Evolutionary conservation across 2,797 vertebrate species (phyloP), one percentile per base, ranked within the genome.

Genomic region (Echeneis naucrates): DNA sequence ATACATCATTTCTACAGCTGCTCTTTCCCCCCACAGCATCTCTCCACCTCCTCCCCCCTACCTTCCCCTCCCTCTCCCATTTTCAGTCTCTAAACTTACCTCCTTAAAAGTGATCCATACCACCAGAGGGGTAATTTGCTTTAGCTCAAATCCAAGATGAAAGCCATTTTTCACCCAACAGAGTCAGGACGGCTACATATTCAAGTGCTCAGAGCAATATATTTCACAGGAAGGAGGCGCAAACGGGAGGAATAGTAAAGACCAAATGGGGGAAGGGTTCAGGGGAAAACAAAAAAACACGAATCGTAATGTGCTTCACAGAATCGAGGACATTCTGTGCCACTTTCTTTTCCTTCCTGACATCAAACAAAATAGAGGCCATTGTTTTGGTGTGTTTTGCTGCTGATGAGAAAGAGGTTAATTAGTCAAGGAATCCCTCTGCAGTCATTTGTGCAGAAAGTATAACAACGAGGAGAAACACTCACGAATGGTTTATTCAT

Each of bases 101-200:
- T 85, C 75, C 72, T 86, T 88, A 78, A 87, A 85, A 80, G 72
- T 80, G 83, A 89, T 90, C 83, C 75, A 85, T 77, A 86, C 80
- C 83, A 85, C 83, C 77, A 77, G 68, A 82, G 80, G 84, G 84
- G 80, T 88, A 90, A 89, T 92, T 92, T 85, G 80, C 80, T 87
- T 87, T 81, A 79, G 87, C 81, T 89, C 68, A 81, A 87, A 88
- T 87, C 80, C 78, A 47, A 87, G 83, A 89, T 89, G 82, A 90
- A 90, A 90, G 87, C 53, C 78, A 89, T 88, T 90, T 88, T 86
- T 92, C 87, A 88, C 45, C 69, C 79, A 73, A 59, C 76, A 54
- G 45, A 84, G 77, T 82, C 73, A 38, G 81, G 70, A 59, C 42
- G 30, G 77, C 62, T 84, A 84, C 83, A 83, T 86, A 88, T 85